A percentile compares a stretch with the other conserved stretches of the same genome.
phyloP scores from a whole-genome alignment of 2,113 vertebrate genomes.

The Ovis canadensis region DNA sequence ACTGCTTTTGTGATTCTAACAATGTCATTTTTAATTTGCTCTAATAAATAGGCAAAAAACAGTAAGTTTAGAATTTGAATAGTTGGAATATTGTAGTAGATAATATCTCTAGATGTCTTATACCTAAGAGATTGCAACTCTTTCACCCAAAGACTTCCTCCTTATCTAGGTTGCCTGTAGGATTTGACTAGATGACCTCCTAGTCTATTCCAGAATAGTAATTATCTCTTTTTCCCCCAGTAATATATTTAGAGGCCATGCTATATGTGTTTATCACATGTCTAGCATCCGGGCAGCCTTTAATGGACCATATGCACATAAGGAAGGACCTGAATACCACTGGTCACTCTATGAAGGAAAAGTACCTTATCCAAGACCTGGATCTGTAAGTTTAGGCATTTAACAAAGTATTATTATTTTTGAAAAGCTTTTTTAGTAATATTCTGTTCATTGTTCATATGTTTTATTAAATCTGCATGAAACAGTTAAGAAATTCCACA shows the following conservation, averaged over 20 bases:
- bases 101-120: not conserved
- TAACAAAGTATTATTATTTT: not conserved
- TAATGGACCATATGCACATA: slow-evolving; percentile 94
- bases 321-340: slow-evolving; percentile 93
- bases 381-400: slow-evolving; percentile 87
- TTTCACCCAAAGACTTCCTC: not conserved
- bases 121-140: not conserved
- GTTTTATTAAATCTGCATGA: not conserved
- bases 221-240: slow-evolving; percentile 68
- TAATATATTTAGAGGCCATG: slow-evolving; percentile 95
- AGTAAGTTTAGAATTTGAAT: not conserved
- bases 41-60: not conserved
- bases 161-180: not conserved
- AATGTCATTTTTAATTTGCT: not conserved
- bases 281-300: slow-evolving; percentile 93
- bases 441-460: not conserved
- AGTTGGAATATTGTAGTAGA: not conserved
- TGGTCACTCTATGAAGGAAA: slow-evolving; percentile 94
- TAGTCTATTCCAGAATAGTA: not conserved
- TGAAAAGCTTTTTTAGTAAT: not conserved
- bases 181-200: not conserved
- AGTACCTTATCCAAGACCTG: slow-evolving; percentile 96
- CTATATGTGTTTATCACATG: slow-evolving; percentile 96
- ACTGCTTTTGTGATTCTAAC: not conserved
- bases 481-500: not conserved